These are phyloP conservation scores for Palythoa caribaeorum DNA, from an alignment of 92 coral and sea anemone genomes.

Conservation along the genomic window DNA sequence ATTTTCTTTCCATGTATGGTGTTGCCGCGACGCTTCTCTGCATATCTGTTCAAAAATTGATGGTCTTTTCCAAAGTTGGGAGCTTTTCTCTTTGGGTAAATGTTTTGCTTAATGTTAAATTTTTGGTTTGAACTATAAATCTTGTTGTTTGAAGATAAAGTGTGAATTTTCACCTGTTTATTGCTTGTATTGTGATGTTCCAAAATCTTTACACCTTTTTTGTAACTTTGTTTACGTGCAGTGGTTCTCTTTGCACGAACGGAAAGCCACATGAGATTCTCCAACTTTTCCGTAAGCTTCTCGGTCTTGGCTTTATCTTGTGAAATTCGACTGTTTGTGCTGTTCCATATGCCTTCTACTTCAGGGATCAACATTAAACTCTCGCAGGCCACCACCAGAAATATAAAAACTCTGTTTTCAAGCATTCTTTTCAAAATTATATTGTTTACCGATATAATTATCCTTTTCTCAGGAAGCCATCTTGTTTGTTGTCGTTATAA, in stretches of 20 bases:
- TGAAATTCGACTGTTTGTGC: neutral
- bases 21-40: neutral
- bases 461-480: neutral
- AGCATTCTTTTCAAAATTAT: neutral
- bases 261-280: conserved; percentile 42
- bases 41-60: neutral
- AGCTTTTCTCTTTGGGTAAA: neutral
- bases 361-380: neutral
- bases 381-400: neutral
- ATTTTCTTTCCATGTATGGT: neutral
- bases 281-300: conserved; percentile 30
- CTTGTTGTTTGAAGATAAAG: neutral
- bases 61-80: neutral
- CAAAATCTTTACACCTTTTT: neutral
- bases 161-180: neutral
- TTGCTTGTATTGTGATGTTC: conserved; percentile 5
- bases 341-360: neutral
- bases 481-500: conserved; percentile 1
- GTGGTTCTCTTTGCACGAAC: conserved; percentile 29
- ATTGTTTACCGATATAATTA: neutral
- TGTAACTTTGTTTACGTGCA: neutral
- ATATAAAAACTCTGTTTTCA: neutral
- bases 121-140: neutral
- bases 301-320: conserved; percentile 12
- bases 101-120: neutral